These are phyloP conservation scores for Sinhomidia bicolor DNA, from an alignment of 2,888 invertebrate species.

Conservation along the genomic window DNA sequence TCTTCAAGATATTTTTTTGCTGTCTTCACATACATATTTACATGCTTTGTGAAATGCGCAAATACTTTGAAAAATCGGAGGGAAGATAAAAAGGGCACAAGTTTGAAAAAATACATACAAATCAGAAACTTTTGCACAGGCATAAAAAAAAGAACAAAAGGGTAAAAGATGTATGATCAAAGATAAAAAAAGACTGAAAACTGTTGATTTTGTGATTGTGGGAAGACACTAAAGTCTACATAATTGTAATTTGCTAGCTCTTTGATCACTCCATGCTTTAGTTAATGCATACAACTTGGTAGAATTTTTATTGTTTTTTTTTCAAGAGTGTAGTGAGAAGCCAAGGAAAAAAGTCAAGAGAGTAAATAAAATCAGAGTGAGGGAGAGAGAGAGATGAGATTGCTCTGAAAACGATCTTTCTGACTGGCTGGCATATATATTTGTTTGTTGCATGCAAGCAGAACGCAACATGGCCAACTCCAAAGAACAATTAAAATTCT, in stretches of 20 bases:
- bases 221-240: conserved; percentile 17
- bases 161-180: background rate
- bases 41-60: background rate
- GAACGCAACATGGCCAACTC: background rate
- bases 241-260: conserved; percentile 19
- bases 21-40: conserved; percentile 17
- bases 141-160: background rate
- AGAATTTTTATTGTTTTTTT: background rate
- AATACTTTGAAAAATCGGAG: background rate
- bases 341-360: background rate
- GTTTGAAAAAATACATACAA: background rate
- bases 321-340: background rate
- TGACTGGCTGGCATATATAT: too few species aligned
- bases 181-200: conserved; percentile 1
- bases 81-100: background rate
- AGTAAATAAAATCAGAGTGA: background rate
- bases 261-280: background rate
- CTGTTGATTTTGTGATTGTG: conserved; percentile 8
- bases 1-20: background rate
- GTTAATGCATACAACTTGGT: background rate
- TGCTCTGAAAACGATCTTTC: too few species aligned
- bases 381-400: background rate
- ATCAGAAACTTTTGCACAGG: background rate
- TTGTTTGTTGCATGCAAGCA: background rate
- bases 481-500: conserved; percentile 33